These are phyloP conservation scores for Vulpes ferrilata DNA, from an alignment of 2,113 vertebrate genomes.

Conservation along the genomic window DNA sequence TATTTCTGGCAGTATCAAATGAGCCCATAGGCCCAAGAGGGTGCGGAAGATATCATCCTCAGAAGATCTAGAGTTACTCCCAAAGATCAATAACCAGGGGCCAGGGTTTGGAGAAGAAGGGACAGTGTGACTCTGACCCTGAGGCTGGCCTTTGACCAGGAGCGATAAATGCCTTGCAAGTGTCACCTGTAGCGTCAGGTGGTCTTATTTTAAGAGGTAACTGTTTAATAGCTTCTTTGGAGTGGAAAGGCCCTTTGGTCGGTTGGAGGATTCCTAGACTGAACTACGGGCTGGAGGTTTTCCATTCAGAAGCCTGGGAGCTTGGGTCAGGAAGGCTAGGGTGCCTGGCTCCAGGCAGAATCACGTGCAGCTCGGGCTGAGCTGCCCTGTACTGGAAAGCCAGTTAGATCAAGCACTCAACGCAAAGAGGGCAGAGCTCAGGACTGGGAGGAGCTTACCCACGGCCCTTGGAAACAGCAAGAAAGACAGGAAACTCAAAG, in stretches of 20 bases:
- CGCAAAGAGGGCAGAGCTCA: neutral
- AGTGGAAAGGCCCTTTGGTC: neutral
- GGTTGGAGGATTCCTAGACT: neutral
- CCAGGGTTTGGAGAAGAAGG: neutral
- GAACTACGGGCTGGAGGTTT: neutral
- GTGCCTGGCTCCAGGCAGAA: neutral
- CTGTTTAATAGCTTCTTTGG: neutral
- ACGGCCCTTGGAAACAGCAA: neutral
- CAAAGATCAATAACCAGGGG: neutral
- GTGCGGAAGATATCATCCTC: neutral
- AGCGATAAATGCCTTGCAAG: neutral
- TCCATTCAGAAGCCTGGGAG: neutral
- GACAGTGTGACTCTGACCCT: neutral
- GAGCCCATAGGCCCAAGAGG: neutral
- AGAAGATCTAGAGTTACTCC: neutral
- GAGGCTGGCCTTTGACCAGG: neutral
- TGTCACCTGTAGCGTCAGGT: neutral
- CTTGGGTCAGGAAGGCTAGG: neutral
- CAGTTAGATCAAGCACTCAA: neutral
- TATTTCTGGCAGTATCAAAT: neutral
- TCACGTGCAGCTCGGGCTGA: neutral
- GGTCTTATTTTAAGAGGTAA: neutral
- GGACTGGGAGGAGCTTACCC: neutral
- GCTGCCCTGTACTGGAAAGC: neutral
- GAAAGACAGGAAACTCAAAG: neutral